These are phyloP conservation scores for Drosophila atripex DNA, from an alignment of 2,888 invertebrate species.

Conservation along the genomic window DNA sequence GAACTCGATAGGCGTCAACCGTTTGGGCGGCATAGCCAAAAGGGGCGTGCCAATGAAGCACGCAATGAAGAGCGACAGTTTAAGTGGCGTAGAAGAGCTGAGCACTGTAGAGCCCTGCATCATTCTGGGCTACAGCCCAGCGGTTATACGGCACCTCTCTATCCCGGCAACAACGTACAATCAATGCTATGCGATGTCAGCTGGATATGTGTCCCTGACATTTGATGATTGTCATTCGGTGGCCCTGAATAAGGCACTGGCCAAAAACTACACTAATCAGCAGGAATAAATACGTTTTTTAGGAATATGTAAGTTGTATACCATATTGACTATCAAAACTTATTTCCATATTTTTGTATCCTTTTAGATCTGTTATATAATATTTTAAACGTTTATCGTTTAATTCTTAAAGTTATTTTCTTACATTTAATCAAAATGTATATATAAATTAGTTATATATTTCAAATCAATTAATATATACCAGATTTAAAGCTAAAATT, in stretches of 20 bases:
- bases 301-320: no score
- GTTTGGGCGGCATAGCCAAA: slow-evolving; percentile 6
- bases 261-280: slow-evolving; percentile 12
- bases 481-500: neutral
- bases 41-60: slow-evolving; percentile 12
- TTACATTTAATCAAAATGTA: no score
- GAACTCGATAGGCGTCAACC: slow-evolving; percentile 44
- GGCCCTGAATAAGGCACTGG: slow-evolving; percentile 13
- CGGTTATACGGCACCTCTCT: slow-evolving; percentile 10
- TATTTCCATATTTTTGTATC: no score
- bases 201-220: slow-evolving; percentile 56
- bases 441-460: neutral
- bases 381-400: no score
- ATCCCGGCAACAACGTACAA: slow-evolving; percentile 26
- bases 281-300: neutral
- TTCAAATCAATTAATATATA: neutral
- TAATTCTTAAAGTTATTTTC: neutral
- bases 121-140: slow-evolving; percentile 29
- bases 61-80: slow-evolving; percentile 76
- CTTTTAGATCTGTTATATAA: no score
- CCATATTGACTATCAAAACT: no score
- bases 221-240: slow-evolving; percentile 42
- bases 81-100: slow-evolving; percentile 52
- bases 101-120: slow-evolving; percentile 38
- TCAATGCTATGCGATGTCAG: slow-evolving; percentile 49